A percentile compares a stretch with the other conserved stretches of the same genome.
These are phyloP conservation scores for Chitala chitala DNA, from an alignment of 2,113 vertebrate species.

Conservation along the genomic window DNA sequence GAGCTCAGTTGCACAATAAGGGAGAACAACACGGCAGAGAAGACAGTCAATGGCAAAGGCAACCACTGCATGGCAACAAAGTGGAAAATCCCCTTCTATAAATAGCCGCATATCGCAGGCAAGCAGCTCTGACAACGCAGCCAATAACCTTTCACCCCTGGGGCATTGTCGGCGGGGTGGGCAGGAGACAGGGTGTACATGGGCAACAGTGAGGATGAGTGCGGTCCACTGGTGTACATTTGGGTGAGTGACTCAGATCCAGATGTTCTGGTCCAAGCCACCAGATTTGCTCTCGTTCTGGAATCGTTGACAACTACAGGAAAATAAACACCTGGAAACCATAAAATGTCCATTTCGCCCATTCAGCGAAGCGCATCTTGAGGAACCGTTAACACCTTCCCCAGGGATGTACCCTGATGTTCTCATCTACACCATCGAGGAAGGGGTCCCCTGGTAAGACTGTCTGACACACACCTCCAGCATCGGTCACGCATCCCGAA, in stretches of 20 bases:
- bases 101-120: slow-evolving; percentile 55
- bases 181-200: background rate
- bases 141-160: slow-evolving; percentile 65
- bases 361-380: too few species aligned
- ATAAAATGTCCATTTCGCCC: background rate
- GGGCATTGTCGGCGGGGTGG: slow-evolving; percentile 29
- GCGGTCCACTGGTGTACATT: slow-evolving; percentile 8
- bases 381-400: background rate
- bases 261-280: slow-evolving; percentile 32
- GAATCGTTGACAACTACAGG: background rate
- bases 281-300: slow-evolving; percentile 22
- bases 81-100: slow-evolving; percentile 56
- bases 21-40: slow-evolving; percentile 23
- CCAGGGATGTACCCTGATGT: background rate
- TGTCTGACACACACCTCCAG: slow-evolving; percentile 25
- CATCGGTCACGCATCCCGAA: slow-evolving; percentile 32
- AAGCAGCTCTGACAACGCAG: slow-evolving; percentile 49
- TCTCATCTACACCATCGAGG: background rate
- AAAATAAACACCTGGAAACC: background rate
- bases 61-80: slow-evolving; percentile 67
- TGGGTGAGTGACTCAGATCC: slow-evolving; percentile 37
- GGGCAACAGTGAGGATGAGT: slow-evolving; percentile 11
- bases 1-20: slow-evolving; percentile 35
- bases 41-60: slow-evolving; percentile 38
- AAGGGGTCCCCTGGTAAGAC: slow-evolving; percentile 11